These are phyloP conservation scores for Oxyura jamaicensis DNA, from an alignment of 2,113 vertebrate species.

Conservation along the genomic window DNA sequence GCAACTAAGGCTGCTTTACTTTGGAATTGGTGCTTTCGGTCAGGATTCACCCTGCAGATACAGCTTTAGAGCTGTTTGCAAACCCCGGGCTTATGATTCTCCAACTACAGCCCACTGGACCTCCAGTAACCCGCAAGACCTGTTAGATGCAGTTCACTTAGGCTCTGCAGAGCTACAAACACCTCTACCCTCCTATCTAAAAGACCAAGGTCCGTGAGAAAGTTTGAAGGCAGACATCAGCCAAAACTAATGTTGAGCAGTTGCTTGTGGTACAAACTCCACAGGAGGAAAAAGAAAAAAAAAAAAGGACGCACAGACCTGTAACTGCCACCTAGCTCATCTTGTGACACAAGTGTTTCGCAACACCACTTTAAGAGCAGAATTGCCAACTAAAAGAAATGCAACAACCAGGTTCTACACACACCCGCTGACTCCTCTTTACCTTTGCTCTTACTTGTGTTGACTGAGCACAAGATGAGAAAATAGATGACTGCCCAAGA, in stretches of 20 bases:
- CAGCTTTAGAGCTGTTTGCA: neutral
- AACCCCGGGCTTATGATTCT: neutral
- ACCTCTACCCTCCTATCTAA: neutral
- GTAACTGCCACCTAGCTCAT: neutral
- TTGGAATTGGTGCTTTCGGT: neutral
- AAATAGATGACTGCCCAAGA: neutral
- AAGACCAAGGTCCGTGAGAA: neutral
- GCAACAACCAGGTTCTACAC: neutral
- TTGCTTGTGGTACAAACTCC: neutral
- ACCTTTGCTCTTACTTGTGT: neutral
- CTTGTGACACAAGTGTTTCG: neutral
- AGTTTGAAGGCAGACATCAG: neutral
- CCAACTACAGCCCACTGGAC: neutral
- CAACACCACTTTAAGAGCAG: neutral
- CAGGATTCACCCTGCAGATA: neutral
- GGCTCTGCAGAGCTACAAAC: neutral
- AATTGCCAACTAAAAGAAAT: neutral
- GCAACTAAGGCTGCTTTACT: neutral
- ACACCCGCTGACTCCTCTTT: neutral
- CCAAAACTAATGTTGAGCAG: neutral
- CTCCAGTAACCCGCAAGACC: neutral
- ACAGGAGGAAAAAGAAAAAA: accelerated
- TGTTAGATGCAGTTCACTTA: neutral
- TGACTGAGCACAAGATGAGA: neutral
- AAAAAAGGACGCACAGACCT: neutral